Conservation (phyloP, 2,113 vertebrate genomes). For the Uropsilus gracilis region DNA sequence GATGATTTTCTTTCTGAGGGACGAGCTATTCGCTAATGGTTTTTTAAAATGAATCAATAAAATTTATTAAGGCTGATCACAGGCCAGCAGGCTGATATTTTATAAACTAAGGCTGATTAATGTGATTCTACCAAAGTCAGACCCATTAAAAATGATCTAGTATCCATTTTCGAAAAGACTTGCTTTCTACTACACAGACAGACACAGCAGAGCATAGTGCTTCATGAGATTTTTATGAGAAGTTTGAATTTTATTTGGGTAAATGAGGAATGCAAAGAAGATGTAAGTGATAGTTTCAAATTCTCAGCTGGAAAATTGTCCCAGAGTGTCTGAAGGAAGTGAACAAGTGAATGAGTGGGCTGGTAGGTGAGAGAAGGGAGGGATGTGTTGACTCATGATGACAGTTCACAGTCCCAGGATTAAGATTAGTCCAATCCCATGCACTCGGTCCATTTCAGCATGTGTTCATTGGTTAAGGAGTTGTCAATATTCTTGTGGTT, state of each 20-base stretch:
- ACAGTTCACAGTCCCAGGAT: neutral
- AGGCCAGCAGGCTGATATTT: neutral
- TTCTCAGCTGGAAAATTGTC: neutral
- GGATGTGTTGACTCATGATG: rapidly evolving
- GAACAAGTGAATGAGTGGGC: neutral
- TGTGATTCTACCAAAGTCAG: neutral
- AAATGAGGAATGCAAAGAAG: neutral
- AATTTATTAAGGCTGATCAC: neutral
- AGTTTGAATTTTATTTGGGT: too few species aligned
- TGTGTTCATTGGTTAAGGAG: neutral
- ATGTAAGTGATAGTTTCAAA: neutral
- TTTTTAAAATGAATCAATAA: neutral
- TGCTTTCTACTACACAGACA: neutral
- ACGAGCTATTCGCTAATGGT: neutral
- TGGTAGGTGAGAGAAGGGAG: neutral
- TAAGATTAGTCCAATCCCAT: neutral
- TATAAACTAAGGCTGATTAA: neutral
- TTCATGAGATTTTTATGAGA: neutral
- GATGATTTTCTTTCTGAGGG: neutral
- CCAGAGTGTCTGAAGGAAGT: neutral
- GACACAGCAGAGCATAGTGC: neutral
- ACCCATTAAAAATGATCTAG: neutral
- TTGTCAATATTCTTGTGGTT: neutral
- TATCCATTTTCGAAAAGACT: neutral
- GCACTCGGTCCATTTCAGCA: neutral